Evolutionary conservation across 2,797 vertebrate genomes (phyloP).

Genomic region (Enteromius viviparus): DNA sequence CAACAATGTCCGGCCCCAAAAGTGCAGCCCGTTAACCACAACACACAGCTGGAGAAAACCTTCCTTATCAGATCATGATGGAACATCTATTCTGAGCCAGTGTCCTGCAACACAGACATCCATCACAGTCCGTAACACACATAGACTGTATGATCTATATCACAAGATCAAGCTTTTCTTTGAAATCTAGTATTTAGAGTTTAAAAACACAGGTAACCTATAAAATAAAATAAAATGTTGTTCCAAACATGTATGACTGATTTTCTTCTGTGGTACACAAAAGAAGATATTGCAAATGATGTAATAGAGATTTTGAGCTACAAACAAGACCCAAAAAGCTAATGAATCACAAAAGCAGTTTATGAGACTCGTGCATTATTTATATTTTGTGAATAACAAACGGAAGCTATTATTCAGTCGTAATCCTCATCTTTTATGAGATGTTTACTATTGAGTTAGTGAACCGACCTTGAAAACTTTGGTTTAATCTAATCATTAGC

Average conservation of each 20-base stretch:
- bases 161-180: neutral
- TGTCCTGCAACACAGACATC: constrained; percentile 39
- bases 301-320: neutral
- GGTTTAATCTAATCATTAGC: neutral
- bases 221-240: neutral
- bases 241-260: neutral
- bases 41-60: constrained; percentile 40
- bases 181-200: neutral
- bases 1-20: constrained; percentile 55
- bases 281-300: neutral
- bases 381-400: neutral
- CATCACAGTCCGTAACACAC: constrained; percentile 4
- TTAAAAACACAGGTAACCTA: neutral
- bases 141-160: constrained; percentile 17
- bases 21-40: constrained; percentile 44
- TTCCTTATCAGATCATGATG: constrained; percentile 39
- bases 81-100: constrained; percentile 26
- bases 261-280: neutral
- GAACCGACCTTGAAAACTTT: neutral
- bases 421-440: neutral
- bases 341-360: neutral
- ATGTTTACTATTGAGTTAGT: neutral
- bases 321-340: neutral
- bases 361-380: neutral
- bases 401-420: neutral